phyloP scores from a whole-genome alignment of 2,113 vertebrate species.

The Pseudolaguvia tuberculata region DNA sequence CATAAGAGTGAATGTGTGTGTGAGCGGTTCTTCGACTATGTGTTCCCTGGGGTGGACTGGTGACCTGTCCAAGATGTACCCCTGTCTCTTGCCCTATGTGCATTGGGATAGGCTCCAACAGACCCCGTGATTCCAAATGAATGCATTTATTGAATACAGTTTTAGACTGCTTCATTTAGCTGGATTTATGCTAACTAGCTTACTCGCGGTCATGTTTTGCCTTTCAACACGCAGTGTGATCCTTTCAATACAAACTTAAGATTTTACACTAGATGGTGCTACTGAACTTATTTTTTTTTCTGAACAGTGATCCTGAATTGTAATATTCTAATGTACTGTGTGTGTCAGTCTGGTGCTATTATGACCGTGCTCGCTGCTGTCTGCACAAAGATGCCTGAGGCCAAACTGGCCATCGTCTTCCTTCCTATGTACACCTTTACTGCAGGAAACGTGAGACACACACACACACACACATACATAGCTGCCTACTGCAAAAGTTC shows the following conservation, averaged over 20 bases:
- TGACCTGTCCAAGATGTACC: no score
- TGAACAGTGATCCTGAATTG: not conserved
- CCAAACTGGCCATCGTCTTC: slow-evolving; percentile 88
- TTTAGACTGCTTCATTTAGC: no score
- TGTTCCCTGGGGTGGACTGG: no score
- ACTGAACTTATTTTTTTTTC: not conserved
- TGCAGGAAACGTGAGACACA: slow-evolving; percentile 78
- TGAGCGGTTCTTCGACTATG: no score
- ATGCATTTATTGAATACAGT: no score
- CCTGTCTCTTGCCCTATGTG: no score
- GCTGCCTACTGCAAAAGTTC: not conserved
- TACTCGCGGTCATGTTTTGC: no score
- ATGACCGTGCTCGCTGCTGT: slow-evolving; percentile 89
- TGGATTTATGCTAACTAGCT: no score
- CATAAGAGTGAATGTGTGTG: no score
- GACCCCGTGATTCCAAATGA: no score
- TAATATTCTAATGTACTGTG: slow-evolving; percentile 23
- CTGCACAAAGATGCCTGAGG: slow-evolving; percentile 89
- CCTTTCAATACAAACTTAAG: not conserved
- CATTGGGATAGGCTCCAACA: no score
- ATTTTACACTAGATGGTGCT: slow-evolving; percentile 6
- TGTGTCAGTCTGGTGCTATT: slow-evolving; percentile 87
- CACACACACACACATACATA: slow-evolving; percentile 16
- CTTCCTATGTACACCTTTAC: slow-evolving; percentile 94
- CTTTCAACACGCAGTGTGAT: no score